Conservation (phyloP, 2,888 invertebrate genomes). For the Melinaea marsaeus region DNA sequence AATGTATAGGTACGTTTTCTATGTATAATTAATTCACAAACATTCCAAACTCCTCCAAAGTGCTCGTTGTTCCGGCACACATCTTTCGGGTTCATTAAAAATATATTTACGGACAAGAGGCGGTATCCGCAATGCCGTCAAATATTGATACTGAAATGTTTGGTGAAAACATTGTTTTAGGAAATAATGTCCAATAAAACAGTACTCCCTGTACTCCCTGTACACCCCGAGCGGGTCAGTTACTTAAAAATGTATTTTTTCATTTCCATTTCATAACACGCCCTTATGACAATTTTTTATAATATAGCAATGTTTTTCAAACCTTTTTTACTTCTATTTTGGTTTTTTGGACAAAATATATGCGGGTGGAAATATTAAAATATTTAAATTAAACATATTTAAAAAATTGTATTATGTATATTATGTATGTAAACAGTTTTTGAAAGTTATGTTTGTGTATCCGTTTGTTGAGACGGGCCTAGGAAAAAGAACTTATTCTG, state of each 20-base stretch:
- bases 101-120: constrained; percentile 8
- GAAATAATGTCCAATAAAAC: constrained; percentile 16
- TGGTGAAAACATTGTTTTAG: constrained; percentile 15
- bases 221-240: not conserved
- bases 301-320: no score
- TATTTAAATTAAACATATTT: no score
- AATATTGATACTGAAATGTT: constrained; percentile 18
- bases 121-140: constrained; percentile 18
- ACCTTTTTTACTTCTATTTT: no score
- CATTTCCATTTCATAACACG: not conserved
- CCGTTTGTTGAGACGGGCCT: no score
- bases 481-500: no score
- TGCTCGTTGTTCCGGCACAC: not conserved
- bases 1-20: not conserved
- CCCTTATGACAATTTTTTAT: not conserved
- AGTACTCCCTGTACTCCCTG: constrained; percentile 9
- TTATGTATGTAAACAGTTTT: no score
- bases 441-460: no score
- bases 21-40: not conserved
- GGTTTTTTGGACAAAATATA: no score
- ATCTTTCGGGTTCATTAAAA: constrained; percentile 5
- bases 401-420: no score
- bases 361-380: no score
- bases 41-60: not conserved
- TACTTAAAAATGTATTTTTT: constrained; percentile 5